phyloP scores from a whole-genome alignment of 2,888 invertebrate species.

The Panopea generosa region DNA sequence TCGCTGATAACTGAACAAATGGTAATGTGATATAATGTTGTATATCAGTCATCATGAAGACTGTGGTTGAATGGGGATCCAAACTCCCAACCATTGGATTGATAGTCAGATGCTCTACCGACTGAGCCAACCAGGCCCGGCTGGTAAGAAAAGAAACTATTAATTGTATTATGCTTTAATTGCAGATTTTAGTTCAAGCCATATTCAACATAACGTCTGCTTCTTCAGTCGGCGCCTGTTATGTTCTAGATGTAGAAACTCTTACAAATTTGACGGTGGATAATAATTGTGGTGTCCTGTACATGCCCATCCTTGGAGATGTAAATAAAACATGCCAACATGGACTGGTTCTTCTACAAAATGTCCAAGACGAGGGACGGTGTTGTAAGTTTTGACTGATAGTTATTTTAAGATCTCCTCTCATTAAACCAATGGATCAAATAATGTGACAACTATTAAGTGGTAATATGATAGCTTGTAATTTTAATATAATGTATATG shows the following conservation, averaged over 20 bases:
- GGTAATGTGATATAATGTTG: no score
- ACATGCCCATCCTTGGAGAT: neutral
- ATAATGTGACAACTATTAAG: no score
- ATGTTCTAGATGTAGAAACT: neutral
- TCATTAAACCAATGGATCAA: neutral
- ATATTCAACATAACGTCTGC: conserved; percentile 12
- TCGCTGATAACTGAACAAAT: no score
- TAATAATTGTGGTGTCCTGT: conserved; percentile 9
- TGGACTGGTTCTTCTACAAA: conserved; percentile 21
- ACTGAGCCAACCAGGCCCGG: no score
- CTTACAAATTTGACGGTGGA: conserved; percentile 19
- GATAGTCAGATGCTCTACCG: no score
- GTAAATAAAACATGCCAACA: conserved; percentile 9
- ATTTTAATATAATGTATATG: no score
- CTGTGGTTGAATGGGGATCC: no score
- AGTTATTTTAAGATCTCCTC: neutral
- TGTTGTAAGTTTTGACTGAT: conserved; percentile 37
- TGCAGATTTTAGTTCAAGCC: conserved; percentile 2
- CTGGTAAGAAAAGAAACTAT: no score
- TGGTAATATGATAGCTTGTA: no score
- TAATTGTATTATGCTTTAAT: no score
- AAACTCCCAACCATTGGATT: no score
- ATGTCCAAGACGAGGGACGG: conserved; percentile 20
- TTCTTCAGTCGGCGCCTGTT: neutral
- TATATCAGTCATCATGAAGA: no score